Conservation (phyloP, 2,888 invertebrate species). For the Iphiclides podalirius region DNA sequence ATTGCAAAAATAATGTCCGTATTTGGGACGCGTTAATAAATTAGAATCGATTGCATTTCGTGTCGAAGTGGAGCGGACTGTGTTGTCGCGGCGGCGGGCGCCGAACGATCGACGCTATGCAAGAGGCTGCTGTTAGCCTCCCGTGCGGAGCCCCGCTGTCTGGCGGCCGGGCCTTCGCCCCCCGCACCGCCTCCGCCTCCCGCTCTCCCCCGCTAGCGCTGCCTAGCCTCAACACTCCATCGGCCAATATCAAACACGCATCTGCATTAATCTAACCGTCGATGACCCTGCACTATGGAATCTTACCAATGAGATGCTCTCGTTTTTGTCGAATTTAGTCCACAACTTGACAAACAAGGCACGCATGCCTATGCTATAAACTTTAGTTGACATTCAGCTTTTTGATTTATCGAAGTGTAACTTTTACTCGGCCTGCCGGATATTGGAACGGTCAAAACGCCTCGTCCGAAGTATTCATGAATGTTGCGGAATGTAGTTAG, state of each 20-base stretch:
- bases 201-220: slow-evolving; percentile 43
- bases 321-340: background rate
- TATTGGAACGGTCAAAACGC: slow-evolving; percentile 4
- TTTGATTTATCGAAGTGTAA: slow-evolving; percentile 1
- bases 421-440: slow-evolving; percentile 9
- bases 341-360: background rate
- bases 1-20: too few species aligned
- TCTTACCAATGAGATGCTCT: slow-evolving; percentile 1
- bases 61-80: slow-evolving; percentile 64
- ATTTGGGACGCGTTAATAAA: slow-evolving; percentile 18
- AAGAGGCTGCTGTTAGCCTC: slow-evolving; percentile 76
- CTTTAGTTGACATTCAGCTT: background rate
- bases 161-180: slow-evolving; percentile 58
- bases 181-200: slow-evolving; percentile 32
- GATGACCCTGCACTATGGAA: slow-evolving; percentile 17
- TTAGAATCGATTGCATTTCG: slow-evolving; percentile 47
- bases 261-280: slow-evolving; percentile 28
- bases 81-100: slow-evolving; percentile 63
- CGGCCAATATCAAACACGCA: slow-evolving; percentile 45
- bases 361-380: background rate
- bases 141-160: slow-evolving; percentile 81
- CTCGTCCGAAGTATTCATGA: slow-evolving; percentile 1
- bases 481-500: slow-evolving; percentile 12
- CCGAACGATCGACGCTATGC: slow-evolving; percentile 54
- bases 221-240: slow-evolving; percentile 63